A percentile compares a stretch with the other conserved stretches of the same genome.
phyloP scores from a whole-genome alignment of 2,888 invertebrate genomes.

The Molorchus minor region DNA sequence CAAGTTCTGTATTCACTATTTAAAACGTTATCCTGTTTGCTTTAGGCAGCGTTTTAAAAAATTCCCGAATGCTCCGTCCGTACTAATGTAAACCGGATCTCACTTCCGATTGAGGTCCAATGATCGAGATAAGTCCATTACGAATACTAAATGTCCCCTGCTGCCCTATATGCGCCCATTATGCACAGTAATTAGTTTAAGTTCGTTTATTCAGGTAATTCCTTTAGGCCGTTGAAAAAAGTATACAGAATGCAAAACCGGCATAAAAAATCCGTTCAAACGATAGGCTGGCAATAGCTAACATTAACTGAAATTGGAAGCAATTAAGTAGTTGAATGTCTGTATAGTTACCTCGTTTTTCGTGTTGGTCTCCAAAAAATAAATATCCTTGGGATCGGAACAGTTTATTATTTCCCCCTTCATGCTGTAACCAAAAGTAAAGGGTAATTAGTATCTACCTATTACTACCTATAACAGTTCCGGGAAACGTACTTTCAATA shows the following conservation, averaged over 20 bases:
- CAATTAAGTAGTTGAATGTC: conserved; percentile 32
- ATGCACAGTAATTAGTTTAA: neutral
- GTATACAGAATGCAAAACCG: neutral
- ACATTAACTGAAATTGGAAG: conserved; percentile 34
- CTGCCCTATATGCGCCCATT: neutral
- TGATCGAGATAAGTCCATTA: too few species aligned
- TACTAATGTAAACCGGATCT: too few species aligned
- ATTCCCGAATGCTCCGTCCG: too few species aligned
- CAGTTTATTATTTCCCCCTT: conserved; percentile 58
- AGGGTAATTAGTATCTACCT: too few species aligned
- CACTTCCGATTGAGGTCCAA: too few species aligned
- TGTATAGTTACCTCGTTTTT: conserved; percentile 54
- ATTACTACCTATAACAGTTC: too few species aligned
- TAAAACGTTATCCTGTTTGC: too few species aligned
- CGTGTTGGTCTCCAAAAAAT: conserved; percentile 58
- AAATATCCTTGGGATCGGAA: conserved; percentile 57
- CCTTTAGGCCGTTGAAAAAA: neutral
- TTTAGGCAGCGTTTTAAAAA: too few species aligned
- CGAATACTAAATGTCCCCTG: too few species aligned
- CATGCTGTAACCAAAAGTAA: conserved; percentile 48
- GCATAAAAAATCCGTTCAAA: conserved; percentile 4
- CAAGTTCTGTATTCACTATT: too few species aligned
- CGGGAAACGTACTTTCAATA: too few species aligned
- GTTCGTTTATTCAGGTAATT: neutral
- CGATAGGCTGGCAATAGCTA: conserved; percentile 9